Percentiles rank a stretch among this genome's conserved stretches.
Conservation (phyloP, 2,113 vertebrate genomes). For the Helogale parvula region DNA sequence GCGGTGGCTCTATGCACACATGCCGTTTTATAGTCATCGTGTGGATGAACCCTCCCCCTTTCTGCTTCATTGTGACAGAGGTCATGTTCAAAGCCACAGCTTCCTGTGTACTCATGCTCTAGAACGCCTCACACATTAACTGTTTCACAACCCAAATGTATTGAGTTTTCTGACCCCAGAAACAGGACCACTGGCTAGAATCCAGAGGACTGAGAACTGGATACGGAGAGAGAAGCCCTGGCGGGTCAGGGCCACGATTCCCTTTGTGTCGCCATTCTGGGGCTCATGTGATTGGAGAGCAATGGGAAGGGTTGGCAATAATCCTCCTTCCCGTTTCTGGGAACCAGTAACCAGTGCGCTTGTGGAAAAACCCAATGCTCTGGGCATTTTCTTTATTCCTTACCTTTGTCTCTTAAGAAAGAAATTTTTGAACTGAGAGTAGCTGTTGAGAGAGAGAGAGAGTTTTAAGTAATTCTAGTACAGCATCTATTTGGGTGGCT, state of each 20-base stretch:
- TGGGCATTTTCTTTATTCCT: background rate
- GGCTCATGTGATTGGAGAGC: background rate
- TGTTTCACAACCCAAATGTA: background rate
- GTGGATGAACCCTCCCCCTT: background rate
- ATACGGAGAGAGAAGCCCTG: background rate
- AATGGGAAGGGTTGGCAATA: background rate
- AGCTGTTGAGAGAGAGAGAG: too few relatives aligned
- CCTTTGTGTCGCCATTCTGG: background rate
- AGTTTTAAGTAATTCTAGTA: background rate
- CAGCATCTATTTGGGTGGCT: conserved; percentile 59
- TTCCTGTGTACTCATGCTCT: conserved; percentile 50
- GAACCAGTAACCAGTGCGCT: background rate
- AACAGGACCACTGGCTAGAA: background rate
- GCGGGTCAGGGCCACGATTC: too few relatives aligned
- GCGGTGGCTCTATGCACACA: rapidly evolving
- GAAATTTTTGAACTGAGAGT: background rate
- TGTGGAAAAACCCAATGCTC: background rate
- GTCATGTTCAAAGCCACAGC: background rate
- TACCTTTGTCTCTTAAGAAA: conserved; percentile 16
- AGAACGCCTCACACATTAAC: background rate
- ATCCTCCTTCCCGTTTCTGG: background rate
- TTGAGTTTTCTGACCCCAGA: background rate
- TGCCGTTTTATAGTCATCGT: background rate
- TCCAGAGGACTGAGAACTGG: background rate
- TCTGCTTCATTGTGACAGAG: background rate